Percentiles rank a stretch among this genome's conserved stretches.
These are phyloP conservation scores for Galbula dea DNA, from an alignment of 2,113 vertebrate species.

Conservation along the genomic window DNA sequence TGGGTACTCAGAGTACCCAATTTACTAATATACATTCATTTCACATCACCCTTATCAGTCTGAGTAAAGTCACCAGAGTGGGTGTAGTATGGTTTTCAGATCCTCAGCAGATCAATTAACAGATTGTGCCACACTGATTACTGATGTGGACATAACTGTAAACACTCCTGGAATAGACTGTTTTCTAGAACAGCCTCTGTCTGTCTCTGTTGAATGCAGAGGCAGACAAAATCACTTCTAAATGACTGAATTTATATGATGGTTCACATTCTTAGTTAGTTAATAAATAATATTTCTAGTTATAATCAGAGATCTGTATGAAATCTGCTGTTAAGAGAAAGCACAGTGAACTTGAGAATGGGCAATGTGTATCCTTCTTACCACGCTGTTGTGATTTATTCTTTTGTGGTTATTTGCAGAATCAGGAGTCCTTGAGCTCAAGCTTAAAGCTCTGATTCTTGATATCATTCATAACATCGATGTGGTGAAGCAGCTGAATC, in stretches of 20 bases:
- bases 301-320: not conserved
- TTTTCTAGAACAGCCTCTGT: not conserved
- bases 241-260: not conserved
- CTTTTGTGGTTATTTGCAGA: constrained; percentile 68
- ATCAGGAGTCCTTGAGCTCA: constrained; percentile 84
- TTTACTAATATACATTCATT: not conserved
- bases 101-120: not conserved
- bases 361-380: not conserved
- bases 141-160: not conserved
- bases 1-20: not conserved
- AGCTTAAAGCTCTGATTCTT: constrained; percentile 94
- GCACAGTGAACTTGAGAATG: not conserved
- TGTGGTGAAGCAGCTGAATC: constrained; percentile 86
- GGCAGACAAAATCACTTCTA: not conserved
- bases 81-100: not conserved
- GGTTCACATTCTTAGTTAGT: not conserved
- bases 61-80: not conserved
- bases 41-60: not conserved
- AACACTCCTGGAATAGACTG: not conserved
- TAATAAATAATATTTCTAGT: not conserved
- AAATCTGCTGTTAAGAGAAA: not conserved
- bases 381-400: not conserved
- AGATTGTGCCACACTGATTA: not conserved
- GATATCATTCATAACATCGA: constrained; percentile 95
- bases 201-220: not conserved